Evolutionary conservation across 1,140 invertebrate genomes (phyloP).

Genomic region (Pogonognathellus flavescens): DNA sequence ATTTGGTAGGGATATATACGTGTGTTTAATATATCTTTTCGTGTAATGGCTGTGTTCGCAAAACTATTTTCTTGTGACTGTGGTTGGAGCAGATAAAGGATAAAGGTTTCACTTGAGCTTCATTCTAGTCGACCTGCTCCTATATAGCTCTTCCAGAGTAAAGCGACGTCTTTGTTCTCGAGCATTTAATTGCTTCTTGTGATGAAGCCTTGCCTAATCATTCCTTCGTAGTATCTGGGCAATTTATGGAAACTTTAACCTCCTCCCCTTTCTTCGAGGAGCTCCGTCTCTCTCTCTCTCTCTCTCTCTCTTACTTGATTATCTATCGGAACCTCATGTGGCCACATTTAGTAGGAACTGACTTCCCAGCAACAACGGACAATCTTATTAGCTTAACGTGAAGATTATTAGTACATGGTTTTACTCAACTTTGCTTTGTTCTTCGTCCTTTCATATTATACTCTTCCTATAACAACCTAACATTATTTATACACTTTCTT

Average conservation of each 20-base stretch:
- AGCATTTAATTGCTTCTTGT: slow-evolving; percentile 36
- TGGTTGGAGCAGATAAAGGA: no score
- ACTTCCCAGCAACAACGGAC: slow-evolving; percentile 4
- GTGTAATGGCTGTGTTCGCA: no score
- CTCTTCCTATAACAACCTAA: neutral
- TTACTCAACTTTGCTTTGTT: slow-evolving; percentile 18
- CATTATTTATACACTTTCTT: neutral
- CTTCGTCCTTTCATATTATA: neutral
- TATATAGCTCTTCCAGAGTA: neutral
- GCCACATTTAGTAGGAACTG: slow-evolving; percentile 27
- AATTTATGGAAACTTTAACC: slow-evolving; percentile 40
- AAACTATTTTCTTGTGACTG: no score
- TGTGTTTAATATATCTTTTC: no score
- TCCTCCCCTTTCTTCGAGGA: neutral
- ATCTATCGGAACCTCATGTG: slow-evolving; percentile 46
- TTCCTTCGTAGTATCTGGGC: slow-evolving; percentile 22
- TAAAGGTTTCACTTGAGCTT: neutral
- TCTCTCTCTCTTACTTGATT: slow-evolving; percentile 28
- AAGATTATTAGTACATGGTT: neutral
- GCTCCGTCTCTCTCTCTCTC: neutral
- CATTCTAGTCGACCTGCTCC: neutral
- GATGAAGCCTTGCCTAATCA: slow-evolving; percentile 24
- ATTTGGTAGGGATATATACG: no score
- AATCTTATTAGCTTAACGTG: slow-evolving; percentile 26
- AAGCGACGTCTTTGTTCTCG: slow-evolving; percentile 28